Conservation (phyloP, 2,888 invertebrate species). For the Aphidius colemani region DNA sequence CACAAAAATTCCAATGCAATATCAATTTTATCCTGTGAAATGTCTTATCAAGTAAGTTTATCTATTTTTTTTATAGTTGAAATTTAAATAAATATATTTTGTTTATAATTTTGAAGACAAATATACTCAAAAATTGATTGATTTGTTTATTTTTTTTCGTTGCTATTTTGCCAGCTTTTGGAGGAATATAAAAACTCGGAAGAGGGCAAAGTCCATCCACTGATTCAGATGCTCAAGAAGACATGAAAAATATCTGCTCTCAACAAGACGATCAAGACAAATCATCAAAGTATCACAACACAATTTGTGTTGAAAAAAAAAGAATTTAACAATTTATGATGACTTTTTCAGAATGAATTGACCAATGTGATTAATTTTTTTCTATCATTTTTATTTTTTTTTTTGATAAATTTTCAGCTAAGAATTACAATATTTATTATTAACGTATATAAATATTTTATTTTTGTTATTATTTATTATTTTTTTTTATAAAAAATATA, state of each 20-base stretch:
- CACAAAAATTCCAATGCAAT: constrained; percentile 71
- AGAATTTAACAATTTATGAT: constrained; percentile 12
- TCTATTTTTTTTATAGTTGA: not conserved
- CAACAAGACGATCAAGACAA: not conserved
- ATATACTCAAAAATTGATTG: not conserved
- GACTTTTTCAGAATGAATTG: constrained; percentile 19
- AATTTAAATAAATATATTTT: not conserved
- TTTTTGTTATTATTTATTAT: constrained; percentile 13
- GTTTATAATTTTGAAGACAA: constrained; percentile 4
- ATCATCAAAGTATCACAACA: too few relatives aligned
- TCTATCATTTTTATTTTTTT: constrained; percentile 1
- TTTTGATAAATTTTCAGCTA: constrained; percentile 26
- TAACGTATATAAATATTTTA: constrained; percentile 6
- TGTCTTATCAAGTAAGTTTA: constrained; percentile 65
- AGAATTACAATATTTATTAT: constrained; percentile 10
- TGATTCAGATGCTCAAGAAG: constrained; percentile 61
- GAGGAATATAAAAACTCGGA: constrained; percentile 66
- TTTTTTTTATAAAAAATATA: constrained; percentile 30
- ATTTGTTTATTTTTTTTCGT: constrained; percentile 41
- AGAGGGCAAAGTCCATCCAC: constrained; percentile 62
- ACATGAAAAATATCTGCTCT: constrained; percentile 17
- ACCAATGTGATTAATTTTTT: constrained; percentile 22
- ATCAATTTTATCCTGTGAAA: constrained; percentile 76
- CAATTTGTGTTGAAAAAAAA: not conserved
- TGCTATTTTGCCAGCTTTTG: constrained; percentile 60